Conservation (phyloP, 1,140 invertebrate genomes). For the Scylla paramamosain region DNA sequence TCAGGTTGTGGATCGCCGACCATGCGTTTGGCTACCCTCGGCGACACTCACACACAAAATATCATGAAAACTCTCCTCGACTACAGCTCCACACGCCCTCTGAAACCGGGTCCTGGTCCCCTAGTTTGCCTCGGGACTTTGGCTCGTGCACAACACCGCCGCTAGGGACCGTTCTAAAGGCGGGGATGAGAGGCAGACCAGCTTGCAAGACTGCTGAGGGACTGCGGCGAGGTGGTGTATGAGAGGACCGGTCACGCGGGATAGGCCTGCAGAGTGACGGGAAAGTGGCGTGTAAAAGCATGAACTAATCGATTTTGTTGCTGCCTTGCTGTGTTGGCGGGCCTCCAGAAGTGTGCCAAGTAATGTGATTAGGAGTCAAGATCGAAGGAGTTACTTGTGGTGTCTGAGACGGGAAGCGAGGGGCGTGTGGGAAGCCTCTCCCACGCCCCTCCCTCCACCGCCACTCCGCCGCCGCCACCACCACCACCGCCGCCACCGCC, state of each 20-base stretch:
- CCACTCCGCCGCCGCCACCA: no score
- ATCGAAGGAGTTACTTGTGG: not conserved
- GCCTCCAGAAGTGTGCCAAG: not conserved
- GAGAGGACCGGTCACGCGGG: not conserved
- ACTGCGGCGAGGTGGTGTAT: not conserved
- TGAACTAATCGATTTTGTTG: not conserved
- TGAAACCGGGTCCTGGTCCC: not conserved
- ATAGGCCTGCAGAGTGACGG: not conserved
- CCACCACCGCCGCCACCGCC: not conserved
- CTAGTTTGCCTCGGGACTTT: conserved; percentile 61
- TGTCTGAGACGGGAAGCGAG: not conserved
- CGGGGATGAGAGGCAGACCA: not conserved
- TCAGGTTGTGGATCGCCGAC: conserved; percentile 72
- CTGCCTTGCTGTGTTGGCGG: not conserved
- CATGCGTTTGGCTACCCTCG: conserved; percentile 72
- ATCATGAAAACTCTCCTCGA: conserved; percentile 64
- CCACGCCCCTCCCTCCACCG: not conserved
- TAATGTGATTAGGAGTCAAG: not conserved
- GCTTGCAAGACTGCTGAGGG: not conserved
- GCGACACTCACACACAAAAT: conserved; percentile 73
- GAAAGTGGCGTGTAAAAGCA: not conserved
- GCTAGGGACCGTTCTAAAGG: not conserved
- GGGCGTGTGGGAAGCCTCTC: not conserved
- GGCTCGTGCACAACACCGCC: conserved; percentile 59
- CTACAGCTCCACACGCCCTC: conserved; percentile 39